Evolutionary conservation across 2,888 invertebrate genomes (phyloP).

Genomic region (Pseudoips prasinana): DNA sequence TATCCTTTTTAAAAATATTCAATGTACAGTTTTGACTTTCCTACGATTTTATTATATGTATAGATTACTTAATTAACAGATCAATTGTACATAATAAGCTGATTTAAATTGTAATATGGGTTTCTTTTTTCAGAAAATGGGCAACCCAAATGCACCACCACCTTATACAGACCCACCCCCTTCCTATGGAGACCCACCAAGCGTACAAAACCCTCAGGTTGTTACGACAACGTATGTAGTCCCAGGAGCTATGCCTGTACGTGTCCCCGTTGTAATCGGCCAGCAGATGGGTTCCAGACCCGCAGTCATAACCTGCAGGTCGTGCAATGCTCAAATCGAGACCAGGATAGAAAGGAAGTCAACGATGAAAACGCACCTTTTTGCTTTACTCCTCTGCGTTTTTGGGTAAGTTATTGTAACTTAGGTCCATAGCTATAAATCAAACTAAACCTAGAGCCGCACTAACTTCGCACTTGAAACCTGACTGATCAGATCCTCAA

Average conservation of each 20-base stretch:
- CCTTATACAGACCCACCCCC: neutral
- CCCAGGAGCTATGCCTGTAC: neutral
- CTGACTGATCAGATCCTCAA: too few species aligned
- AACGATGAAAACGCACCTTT: conserved; percentile 76
- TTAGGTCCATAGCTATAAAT: too few species aligned
- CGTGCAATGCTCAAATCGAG: conserved; percentile 65
- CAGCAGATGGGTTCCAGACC: conserved; percentile 47
- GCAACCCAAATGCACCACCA: neutral
- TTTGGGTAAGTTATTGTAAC: conserved; percentile 51
- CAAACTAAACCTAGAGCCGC: too few species aligned
- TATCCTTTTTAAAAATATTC: too few species aligned
- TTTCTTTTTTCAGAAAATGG: conserved; percentile 1
- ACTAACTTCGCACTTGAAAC: too few species aligned
- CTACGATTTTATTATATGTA: too few species aligned
- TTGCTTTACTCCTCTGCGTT: conserved; percentile 74
- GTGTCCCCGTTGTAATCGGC: conserved; percentile 13
- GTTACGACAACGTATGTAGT: neutral
- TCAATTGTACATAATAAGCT: too few species aligned
- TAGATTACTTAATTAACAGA: too few species aligned
- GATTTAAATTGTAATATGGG: too few species aligned
- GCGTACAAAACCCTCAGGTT: neutral
- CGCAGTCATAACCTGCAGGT: conserved; percentile 55
- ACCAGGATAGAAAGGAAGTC: conserved; percentile 64
- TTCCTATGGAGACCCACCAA: neutral
- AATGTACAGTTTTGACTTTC: too few species aligned